Percentiles rank a stretch among this genome's conserved stretches.
Evolutionary conservation across 2,113 vertebrate species (phyloP).

Genomic region (Oceanodroma tethys): DNA sequence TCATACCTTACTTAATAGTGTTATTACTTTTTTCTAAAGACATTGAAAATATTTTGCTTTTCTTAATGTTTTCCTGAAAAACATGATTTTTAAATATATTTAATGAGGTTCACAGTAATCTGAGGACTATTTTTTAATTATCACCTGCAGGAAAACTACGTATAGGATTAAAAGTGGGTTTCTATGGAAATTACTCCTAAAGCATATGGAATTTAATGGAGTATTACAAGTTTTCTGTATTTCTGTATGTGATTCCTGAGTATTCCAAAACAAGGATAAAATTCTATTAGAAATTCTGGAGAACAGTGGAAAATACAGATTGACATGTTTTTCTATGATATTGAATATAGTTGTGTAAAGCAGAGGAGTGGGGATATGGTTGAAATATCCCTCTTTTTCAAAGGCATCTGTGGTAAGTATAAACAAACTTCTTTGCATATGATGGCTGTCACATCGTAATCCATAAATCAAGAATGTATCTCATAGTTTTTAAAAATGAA

Average conservation of each 20-base stretch:
- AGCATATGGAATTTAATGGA: background rate
- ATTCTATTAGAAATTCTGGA: background rate
- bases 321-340: background rate
- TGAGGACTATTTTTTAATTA: background rate
- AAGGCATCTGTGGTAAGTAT: slow-evolving; percentile 1
- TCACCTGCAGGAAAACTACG: background rate
- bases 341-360: background rate
- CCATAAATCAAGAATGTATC: slow-evolving; percentile 8
- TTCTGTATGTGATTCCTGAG: background rate
- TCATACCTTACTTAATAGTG: background rate
- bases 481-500: slow-evolving; percentile 1
- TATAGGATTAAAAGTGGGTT: background rate
- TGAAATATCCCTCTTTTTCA: background rate
- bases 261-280: background rate
- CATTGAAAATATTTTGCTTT: background rate
- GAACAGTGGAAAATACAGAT: background rate
- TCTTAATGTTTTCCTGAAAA: background rate
- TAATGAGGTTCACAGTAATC: background rate
- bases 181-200: background rate
- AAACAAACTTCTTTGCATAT: slow-evolving; percentile 12
- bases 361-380: background rate
- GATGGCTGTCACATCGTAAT: background rate
- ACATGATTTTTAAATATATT: background rate
- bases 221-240: background rate
- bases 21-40: background rate